Conservation (phyloP, 2,113 vertebrate species). For the Chlamydotis undulata region DNA sequence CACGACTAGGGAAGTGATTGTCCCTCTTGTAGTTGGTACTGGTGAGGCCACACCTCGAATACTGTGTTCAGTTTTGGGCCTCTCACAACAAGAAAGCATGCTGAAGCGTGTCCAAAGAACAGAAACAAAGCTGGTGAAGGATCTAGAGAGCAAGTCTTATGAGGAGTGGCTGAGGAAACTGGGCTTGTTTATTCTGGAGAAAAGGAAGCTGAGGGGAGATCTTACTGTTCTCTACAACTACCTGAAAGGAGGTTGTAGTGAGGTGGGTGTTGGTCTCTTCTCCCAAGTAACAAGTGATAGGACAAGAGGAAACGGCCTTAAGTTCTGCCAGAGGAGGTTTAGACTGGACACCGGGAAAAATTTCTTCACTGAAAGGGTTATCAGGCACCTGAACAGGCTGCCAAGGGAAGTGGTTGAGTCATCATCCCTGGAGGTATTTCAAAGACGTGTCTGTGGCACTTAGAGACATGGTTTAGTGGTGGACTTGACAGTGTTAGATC, state of each 20-base stretch:
- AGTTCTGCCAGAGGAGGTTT: background rate
- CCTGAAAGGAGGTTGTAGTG: background rate
- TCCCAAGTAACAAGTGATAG: background rate
- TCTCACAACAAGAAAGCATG: no score
- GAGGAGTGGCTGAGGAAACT: background rate
- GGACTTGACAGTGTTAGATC: background rate
- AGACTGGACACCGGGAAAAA: background rate
- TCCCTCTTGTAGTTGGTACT: no score
- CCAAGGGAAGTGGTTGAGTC: background rate
- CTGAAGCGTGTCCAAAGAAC: background rate
- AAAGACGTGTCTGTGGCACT: fast-evolving
- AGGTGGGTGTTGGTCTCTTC: background rate
- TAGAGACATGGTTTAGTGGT: background rate
- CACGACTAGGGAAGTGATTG: fast-evolving
- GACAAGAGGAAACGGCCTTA: background rate
- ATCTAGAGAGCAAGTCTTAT: background rate
- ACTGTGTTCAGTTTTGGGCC: background rate
- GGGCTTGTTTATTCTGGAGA: background rate
- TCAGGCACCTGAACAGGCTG: background rate
- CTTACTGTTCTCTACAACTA: fast-evolving
- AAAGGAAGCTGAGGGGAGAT: background rate
- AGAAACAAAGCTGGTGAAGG: background rate
- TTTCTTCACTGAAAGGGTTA: background rate
- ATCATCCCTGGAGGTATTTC: background rate
- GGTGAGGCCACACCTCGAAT: background rate